These are phyloP conservation scores for Zosterops hypoxanthus DNA, from an alignment of 2,113 vertebrate genomes.

Conservation along the genomic window DNA sequence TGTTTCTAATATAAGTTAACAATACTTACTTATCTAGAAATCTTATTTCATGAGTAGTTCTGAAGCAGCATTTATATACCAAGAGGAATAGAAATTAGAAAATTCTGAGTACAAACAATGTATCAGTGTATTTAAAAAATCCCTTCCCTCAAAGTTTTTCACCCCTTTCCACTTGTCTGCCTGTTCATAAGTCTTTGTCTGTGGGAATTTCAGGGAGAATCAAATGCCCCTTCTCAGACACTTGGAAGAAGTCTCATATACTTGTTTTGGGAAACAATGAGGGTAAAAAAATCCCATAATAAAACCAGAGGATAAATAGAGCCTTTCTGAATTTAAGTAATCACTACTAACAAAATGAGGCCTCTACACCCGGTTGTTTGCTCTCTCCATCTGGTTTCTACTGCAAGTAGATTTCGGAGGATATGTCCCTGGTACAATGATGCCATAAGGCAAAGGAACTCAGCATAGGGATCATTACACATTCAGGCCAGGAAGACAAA, in stretches of 20 bases:
- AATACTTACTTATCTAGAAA: not conserved
- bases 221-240: accelerated
- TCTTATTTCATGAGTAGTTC: not conserved
- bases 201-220: not conserved
- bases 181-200: not conserved
- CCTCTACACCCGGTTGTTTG: accelerated
- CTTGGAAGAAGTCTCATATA: not conserved
- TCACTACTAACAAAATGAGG: not conserved
- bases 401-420: not conserved
- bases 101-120: not conserved
- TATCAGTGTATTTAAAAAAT: not conserved
- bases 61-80: not conserved
- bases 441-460: not conserved
- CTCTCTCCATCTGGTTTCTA: not conserved
- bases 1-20: not conserved
- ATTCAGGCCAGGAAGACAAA: not conserved
- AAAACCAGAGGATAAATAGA: not conserved
- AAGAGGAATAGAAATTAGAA: not conserved
- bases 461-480: no score
- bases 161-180: not conserved
- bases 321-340: not conserved
- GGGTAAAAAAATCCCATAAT: not conserved
- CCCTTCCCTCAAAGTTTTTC: not conserved
- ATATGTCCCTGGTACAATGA: not conserved
- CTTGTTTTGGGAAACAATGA: not conserved